phyloP scores from a whole-genome alignment of 2,888 invertebrate species.

The Zonitis immaculata region DNA sequence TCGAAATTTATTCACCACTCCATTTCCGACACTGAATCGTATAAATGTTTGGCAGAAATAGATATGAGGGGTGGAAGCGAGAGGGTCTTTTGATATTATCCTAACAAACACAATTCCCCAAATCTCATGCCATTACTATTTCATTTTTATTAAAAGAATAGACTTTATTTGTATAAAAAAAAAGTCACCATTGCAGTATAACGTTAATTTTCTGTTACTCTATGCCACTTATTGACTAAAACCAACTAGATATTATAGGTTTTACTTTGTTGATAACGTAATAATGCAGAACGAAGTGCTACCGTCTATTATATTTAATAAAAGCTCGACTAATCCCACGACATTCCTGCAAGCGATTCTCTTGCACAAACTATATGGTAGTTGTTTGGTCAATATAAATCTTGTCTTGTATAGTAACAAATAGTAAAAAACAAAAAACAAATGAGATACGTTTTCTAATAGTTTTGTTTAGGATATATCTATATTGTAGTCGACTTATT shows the following conservation, averaged over 20 bases:
- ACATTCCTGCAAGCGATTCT: background rate
- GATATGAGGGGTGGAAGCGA: background rate
- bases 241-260: background rate
- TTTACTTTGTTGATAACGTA: background rate
- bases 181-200: background rate
- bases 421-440: constrained; percentile 42
- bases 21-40: background rate
- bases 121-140: background rate
- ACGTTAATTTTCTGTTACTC: constrained; percentile 1
- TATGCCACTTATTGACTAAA: background rate
- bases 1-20: constrained; percentile 1
- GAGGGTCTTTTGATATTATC: background rate
- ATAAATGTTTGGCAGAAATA: background rate
- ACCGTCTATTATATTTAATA: background rate
- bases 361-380: background rate
- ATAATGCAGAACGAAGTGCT: background rate
- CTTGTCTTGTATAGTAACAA: constrained; percentile 20
- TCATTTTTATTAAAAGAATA: background rate
- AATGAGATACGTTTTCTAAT: constrained; percentile 43
- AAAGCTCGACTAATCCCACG: background rate
- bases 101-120: background rate
- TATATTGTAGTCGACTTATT: constrained; percentile 39
- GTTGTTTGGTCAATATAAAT: constrained; percentile 26
- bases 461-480: constrained; percentile 42
- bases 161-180: background rate